These are phyloP conservation scores for Takifugu bimaculatus DNA, from an alignment of 2,113 vertebrate species.

Conservation along the genomic window DNA sequence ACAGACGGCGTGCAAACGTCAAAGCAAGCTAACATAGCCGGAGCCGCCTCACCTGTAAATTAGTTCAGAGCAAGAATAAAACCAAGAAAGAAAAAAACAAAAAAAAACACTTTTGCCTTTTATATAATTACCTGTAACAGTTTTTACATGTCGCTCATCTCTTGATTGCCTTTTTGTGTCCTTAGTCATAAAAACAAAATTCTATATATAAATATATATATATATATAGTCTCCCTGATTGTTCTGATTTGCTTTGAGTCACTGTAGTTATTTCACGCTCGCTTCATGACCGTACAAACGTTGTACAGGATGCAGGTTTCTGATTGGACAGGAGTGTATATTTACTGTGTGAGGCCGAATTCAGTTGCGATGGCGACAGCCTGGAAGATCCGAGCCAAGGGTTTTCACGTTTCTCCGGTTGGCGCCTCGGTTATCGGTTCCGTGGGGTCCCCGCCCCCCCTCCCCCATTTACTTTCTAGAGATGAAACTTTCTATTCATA, in stretches of 20 bases:
- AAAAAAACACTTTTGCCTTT: conserved; percentile 73
- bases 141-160: conserved; percentile 80
- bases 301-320: conserved; percentile 58
- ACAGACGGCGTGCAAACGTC: conserved; percentile 45
- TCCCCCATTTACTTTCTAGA: conserved; percentile 42
- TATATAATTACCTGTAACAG: conserved; percentile 78
- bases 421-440: conserved; percentile 34
- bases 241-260: conserved; percentile 61
- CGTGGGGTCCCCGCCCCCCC: not conserved
- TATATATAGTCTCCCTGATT: conserved; percentile 72
- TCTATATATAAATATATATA: conserved; percentile 53
- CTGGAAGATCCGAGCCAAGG: conserved; percentile 32
- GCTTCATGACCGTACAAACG: conserved; percentile 41
- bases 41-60: conserved; percentile 75
- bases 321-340: conserved; percentile 51
- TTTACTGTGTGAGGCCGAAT: conserved; percentile 45
- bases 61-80: conserved; percentile 71
- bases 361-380: conserved; percentile 45
- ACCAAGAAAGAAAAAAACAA: conserved; percentile 35
- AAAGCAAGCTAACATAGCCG: conserved; percentile 51
- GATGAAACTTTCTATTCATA: conserved; percentile 62
- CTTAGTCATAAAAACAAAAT: conserved; percentile 74
- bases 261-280: conserved; percentile 58
- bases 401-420: conserved; percentile 32
- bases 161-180: conserved; percentile 78